Conservation (phyloP, 2,888 invertebrate species). For the Rapana venosa region DNA sequence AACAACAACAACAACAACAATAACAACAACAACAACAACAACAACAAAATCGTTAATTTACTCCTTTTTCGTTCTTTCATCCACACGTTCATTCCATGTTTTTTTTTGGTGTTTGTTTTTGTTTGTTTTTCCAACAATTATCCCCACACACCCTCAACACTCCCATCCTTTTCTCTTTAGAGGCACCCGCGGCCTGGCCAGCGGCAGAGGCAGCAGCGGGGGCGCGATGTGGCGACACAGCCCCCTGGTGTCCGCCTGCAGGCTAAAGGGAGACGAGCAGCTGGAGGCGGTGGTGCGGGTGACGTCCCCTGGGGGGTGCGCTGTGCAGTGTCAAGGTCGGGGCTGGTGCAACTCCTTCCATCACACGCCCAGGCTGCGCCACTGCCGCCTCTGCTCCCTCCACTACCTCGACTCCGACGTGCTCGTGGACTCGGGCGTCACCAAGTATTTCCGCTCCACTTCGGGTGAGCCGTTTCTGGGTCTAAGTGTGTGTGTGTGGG, state of each 20-base stretch:
- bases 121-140: too few relatives aligned
- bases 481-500: too few relatives aligned
- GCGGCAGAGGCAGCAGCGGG: too few relatives aligned
- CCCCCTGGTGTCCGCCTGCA: neutral
- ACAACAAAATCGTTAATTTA: too few relatives aligned
- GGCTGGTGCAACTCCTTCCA: constrained; percentile 15
- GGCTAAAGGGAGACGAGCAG: neutral
- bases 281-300: neutral
- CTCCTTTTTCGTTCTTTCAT: too few relatives aligned
- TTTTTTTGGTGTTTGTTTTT: too few relatives aligned
- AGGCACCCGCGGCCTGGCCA: neutral
- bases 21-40: too few relatives aligned
- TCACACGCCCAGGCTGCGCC: neutral
- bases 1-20: too few relatives aligned
- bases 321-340: neutral
- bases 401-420: neutral
- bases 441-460: neutral
- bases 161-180: too few relatives aligned
- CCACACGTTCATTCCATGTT: too few relatives aligned
- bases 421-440: neutral
- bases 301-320: neutral
- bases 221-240: neutral
- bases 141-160: too few relatives aligned
- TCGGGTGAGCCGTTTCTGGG: too few relatives aligned
- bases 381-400: neutral